A percentile compares a stretch with the other conserved stretches of the same genome.
Conservation (phyloP, 2,797 vertebrate species). For the Enteromius unitaeniatus region DNA sequence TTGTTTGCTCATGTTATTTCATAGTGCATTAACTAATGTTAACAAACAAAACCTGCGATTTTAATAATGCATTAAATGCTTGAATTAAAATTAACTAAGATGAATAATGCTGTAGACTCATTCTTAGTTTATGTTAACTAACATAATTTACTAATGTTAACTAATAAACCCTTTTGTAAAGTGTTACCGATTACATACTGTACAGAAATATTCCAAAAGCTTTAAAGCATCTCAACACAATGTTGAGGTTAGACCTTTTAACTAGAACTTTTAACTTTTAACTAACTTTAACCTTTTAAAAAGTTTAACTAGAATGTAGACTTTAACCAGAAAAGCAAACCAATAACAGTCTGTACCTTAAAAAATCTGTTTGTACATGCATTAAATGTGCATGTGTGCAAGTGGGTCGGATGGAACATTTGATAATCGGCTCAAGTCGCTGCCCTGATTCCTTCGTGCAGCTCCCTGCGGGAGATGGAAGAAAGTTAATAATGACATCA, state of each 20-base stretch:
- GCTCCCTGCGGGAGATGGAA: conserved; percentile 21
- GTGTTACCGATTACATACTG: too few relatives aligned
- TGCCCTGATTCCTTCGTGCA: conserved; percentile 15
- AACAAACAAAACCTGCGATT: too few relatives aligned
- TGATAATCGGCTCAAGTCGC: conserved; percentile 1
- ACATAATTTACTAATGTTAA: too few relatives aligned
- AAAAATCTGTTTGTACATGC: conserved; percentile 18
- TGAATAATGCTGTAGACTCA: too few relatives aligned
- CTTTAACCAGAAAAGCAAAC: neutral
- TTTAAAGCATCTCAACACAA: neutral
- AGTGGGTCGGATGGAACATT: conserved; percentile 49
- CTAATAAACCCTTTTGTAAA: too few relatives aligned
- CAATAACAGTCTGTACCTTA: neutral
- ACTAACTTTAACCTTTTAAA: too few relatives aligned
- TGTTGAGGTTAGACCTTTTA: neutral
- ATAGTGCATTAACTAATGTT: too few relatives aligned
- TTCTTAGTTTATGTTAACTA: too few relatives aligned
- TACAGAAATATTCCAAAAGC: neutral
- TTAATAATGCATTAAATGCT: too few relatives aligned
- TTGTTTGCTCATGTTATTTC: too few relatives aligned
- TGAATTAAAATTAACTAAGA: too few relatives aligned
- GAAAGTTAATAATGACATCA: conserved; percentile 16
- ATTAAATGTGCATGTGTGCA: conserved; percentile 24
- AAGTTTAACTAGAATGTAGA: neutral
- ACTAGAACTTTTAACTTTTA: too few relatives aligned